Percentiles rank a stretch among this genome's conserved stretches.
Conservation (phyloP, 2,797 vertebrate species). For the Triplophysa bombifrons region DNA sequence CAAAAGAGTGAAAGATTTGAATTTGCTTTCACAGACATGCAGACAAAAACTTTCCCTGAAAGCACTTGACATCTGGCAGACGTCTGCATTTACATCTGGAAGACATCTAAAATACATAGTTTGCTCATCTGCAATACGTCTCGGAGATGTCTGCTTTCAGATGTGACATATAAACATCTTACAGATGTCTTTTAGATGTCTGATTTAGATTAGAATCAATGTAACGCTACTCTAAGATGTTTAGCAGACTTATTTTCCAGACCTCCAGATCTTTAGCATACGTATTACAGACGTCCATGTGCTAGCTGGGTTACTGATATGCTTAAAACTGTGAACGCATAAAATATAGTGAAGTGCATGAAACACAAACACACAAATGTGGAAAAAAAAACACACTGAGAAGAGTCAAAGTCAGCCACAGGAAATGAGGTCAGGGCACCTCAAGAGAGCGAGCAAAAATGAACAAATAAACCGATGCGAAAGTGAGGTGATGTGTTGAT, state of each 20-base stretch:
- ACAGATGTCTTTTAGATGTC: too few relatives aligned
- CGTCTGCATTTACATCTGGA: too few relatives aligned
- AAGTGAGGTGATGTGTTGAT: background rate
- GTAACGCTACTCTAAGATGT: too few relatives aligned
- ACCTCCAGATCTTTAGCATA: too few relatives aligned
- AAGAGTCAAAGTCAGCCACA: conserved; percentile 39
- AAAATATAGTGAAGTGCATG: background rate
- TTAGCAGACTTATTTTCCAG: too few relatives aligned
- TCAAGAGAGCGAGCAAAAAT: conserved; percentile 20
- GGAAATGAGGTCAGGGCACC: conserved; percentile 45
- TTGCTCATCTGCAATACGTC: too few relatives aligned
- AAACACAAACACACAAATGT: conserved; percentile 1
- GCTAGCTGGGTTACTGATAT: background rate
- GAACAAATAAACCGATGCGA: conserved; percentile 1
- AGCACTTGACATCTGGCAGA: too few relatives aligned
- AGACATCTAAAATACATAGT: too few relatives aligned
- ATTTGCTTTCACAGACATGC: background rate
- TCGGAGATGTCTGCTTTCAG: too few relatives aligned
- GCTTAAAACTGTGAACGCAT: background rate
- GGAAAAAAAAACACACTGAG: conserved; percentile 26
- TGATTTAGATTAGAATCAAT: too few relatives aligned
- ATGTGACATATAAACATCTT: too few relatives aligned
- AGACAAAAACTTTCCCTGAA: background rate
- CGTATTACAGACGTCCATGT: too few relatives aligned
- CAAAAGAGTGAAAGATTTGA: background rate